Evolutionary conservation across 2,113 vertebrate species (phyloP).

Genomic region (Semnornis frantzii): DNA sequence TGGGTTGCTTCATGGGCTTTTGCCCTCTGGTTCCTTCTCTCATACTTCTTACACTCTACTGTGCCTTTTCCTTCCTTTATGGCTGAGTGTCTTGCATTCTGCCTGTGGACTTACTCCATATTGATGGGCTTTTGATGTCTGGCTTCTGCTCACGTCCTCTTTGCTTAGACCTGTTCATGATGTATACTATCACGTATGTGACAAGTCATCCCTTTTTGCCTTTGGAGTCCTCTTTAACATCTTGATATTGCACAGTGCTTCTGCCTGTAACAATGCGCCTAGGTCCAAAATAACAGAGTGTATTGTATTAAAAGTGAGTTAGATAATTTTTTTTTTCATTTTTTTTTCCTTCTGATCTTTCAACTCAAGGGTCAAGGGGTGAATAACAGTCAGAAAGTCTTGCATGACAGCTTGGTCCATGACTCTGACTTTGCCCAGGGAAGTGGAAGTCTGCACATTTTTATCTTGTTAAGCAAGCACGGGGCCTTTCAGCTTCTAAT

Average conservation of each 20-base stretch:
- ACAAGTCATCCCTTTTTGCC: background rate
- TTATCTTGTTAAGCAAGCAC: background rate
- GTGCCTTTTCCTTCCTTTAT: background rate
- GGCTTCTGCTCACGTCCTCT: background rate
- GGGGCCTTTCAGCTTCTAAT: background rate
- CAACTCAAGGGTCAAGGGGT: background rate
- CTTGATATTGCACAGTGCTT: background rate
- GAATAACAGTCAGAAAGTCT: background rate
- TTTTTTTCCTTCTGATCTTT: background rate
- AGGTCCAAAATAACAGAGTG: background rate
- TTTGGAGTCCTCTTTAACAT: background rate
- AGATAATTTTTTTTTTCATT: background rate
- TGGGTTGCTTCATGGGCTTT: background rate
- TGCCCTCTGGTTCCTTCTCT: background rate
- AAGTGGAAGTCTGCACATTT: background rate
- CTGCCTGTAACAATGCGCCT: background rate
- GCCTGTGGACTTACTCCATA: background rate
- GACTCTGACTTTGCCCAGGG: background rate
- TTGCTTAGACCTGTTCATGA: background rate
- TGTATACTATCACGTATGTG: rapidly evolving
- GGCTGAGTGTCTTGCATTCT: background rate
- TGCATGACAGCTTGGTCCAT: background rate
- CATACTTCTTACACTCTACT: background rate
- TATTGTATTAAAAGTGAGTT: background rate
- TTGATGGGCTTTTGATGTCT: background rate